These are phyloP conservation scores for Eristalinus sepulchralis DNA, from an alignment of 2,888 invertebrate species.

Conservation along the genomic window DNA sequence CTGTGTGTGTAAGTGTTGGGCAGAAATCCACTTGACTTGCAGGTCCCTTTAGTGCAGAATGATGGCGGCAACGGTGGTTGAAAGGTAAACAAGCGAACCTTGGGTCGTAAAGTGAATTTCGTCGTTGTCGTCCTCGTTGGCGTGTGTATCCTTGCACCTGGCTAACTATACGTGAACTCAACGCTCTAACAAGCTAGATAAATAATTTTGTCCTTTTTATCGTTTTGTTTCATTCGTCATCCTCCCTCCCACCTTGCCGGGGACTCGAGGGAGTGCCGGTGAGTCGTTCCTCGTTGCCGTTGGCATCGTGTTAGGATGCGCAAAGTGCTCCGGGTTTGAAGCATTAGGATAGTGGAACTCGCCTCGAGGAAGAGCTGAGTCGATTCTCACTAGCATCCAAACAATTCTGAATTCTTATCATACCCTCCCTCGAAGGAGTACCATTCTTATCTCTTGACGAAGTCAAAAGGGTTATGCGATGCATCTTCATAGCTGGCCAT, in stretches of 20 bases:
- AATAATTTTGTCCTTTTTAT: conserved; percentile 52
- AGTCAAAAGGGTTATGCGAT: background rate
- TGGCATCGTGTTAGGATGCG: conserved; percentile 22
- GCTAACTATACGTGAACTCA: conserved; percentile 62
- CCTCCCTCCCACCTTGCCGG: background rate
- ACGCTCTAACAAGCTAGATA: conserved; percentile 64
- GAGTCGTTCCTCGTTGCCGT: background rate
- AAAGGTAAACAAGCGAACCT: conserved; percentile 56
- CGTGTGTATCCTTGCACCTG: conserved; percentile 42
- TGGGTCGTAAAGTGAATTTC: conserved; percentile 34
- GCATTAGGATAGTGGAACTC: conserved; percentile 23
- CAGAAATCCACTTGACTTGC: conserved; percentile 59
- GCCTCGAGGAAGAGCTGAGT: conserved; percentile 9
- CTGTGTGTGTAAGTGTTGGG: conserved; percentile 6
- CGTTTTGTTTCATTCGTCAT: conserved; percentile 21
- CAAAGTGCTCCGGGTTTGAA: background rate
- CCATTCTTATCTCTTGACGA: conserved; percentile 45
- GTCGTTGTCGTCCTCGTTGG: background rate
- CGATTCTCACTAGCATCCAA: conserved; percentile 42
- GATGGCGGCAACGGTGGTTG: conserved; percentile 49
- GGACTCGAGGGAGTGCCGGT: background rate
- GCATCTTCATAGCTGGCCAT: conserved; percentile 56
- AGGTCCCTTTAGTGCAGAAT: conserved; percentile 15
- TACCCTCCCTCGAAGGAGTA: background rate
- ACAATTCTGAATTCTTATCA: conserved; percentile 19